These are phyloP conservation scores for Syrmaticus mikado DNA, from an alignment of 2,113 vertebrate genomes.

Conservation along the genomic window DNA sequence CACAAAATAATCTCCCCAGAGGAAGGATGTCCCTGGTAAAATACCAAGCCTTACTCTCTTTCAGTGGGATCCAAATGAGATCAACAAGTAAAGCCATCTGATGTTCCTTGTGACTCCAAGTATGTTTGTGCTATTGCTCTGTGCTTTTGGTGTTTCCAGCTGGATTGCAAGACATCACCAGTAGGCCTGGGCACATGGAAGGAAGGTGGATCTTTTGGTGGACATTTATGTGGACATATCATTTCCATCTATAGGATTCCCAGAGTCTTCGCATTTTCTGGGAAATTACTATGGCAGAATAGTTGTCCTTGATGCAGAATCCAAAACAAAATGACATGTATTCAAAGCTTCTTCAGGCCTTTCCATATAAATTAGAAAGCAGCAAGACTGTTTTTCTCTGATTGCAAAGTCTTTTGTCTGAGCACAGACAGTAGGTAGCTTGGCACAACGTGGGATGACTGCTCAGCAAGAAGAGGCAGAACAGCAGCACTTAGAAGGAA, in stretches of 20 bases:
- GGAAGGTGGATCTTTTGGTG: not conserved
- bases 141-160: not conserved
- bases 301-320: not conserved
- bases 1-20: not conserved
- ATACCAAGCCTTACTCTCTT: not conserved
- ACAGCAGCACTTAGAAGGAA: not conserved
- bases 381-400: not conserved
- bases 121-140: not conserved
- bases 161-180: rapidly evolving
- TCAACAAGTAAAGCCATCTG: not conserved
- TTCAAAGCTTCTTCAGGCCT: not conserved
- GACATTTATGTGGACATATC: not conserved
- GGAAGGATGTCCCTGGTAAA: not conserved
- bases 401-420: not conserved
- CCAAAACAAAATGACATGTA: not conserved
- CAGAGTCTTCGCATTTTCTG: not conserved
- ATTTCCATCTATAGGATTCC: not conserved
- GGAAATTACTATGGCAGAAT: rapidly evolving
- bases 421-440: not conserved
- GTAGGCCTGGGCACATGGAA: not conserved
- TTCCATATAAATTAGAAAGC: not conserved
- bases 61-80: not conserved
- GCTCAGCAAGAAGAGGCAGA: not conserved
- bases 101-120: not conserved
- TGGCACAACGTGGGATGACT: rapidly evolving